Percentiles rank a stretch among this genome's conserved stretches.
phyloP scores from a whole-genome alignment of 2,113 vertebrate species.

The Haplochromis vanheusdeni region DNA sequence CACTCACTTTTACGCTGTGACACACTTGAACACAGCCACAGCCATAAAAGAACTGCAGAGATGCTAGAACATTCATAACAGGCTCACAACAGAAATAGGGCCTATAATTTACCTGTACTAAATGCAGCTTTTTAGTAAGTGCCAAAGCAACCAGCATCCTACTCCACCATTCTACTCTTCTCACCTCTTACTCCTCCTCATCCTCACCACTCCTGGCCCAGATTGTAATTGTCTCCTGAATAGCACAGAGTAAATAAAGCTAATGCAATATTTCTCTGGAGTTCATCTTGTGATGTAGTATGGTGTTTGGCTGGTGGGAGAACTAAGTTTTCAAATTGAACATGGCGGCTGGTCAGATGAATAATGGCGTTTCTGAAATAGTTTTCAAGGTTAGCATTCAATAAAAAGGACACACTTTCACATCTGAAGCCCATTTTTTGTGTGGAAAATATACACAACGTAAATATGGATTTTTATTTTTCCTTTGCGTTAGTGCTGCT shows the following conservation, averaged over 20 bases:
- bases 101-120: constrained; percentile 52
- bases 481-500: not conserved
- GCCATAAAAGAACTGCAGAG: constrained; percentile 32
- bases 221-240: constrained; percentile 53
- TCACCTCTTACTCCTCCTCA: constrained; percentile 10
- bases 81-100: constrained; percentile 44
- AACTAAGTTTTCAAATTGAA: constrained; percentile 46
- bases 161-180: not conserved
- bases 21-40: constrained; percentile 11
- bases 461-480: not conserved
- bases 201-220: constrained; percentile 31
- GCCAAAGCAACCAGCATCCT: constrained; percentile 38
- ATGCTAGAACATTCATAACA: constrained; percentile 39
- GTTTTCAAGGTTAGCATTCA: constrained; percentile 53
- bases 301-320: constrained; percentile 23
- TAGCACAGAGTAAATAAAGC: constrained; percentile 53
- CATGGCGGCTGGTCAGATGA: constrained; percentile 39
- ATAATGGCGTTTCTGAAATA: constrained; percentile 52
- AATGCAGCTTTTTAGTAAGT: constrained; percentile 53
- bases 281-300: constrained; percentile 43
- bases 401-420: constrained; percentile 40
- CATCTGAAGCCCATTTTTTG: constrained; percentile 21
- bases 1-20: not conserved
- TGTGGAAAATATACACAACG: not conserved
- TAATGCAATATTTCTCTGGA: constrained; percentile 51